Base-by-base conservation (phyloP, 2,888 invertebrate genomes). In the Drosophila yooni region DNA sequence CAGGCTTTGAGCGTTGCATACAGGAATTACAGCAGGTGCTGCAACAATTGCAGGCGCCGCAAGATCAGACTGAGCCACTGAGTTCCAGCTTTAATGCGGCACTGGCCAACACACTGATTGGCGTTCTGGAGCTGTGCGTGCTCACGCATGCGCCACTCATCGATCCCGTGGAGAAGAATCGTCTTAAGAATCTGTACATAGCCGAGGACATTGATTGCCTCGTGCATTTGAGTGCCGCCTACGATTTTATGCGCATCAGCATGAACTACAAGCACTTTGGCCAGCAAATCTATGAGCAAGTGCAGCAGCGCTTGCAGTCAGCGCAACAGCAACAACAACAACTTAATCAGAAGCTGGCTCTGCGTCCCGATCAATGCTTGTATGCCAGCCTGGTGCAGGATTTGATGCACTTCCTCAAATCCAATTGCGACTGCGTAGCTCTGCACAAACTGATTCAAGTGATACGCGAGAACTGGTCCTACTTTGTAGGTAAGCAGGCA, bases 131-230 rank as follows among this genome's bases (percentile, higher is more conserved):
- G 82, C 90, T 95, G 0, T 93, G 94, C 78, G 91, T 96, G 6
- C 94, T 95, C 88, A 94, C 95, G 0, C 94, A 95, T 91, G 94
- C 96, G 15, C 96, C 96, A 25, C 92, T 95, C 1, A 96, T 98
- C 7, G 99, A 99, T 94, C 98, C 98, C 0, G 95, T 97, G 0
- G 95, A 96, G 68, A 97, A 97, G 92, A 95, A 96, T 76, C 94
- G 95, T 0, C 92, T 98, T 0, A 97, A 97, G 93, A 94, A 96
- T 13, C 92, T 95, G 52, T 96, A 97, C 79, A 94, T 95, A 18
- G 92, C 94, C 31, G 95, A 97, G 82, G 96, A 97, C 91, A 95
- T 97, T 3, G 91, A 92, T 27, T 94, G 95, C 85, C 94, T 96
- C 40, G 93, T 94, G 15, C 93, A 93, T 13, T 91, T 96, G 54